phyloP scores from a whole-genome alignment of 1,140 invertebrate species.

The Eriocheir sinensis region DNA sequence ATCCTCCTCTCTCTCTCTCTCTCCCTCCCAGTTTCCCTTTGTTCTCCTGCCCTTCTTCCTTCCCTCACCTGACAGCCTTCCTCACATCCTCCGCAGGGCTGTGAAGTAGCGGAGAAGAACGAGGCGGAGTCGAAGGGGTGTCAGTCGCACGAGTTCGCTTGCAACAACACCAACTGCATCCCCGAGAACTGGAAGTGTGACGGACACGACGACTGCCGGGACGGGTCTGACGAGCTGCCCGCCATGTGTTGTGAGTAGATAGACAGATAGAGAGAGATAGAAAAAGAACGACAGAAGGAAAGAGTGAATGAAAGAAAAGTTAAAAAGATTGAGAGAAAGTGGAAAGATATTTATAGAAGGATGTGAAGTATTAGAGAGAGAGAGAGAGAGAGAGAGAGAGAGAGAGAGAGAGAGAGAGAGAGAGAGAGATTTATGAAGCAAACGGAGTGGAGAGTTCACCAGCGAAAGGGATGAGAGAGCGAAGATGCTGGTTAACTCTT shows the following conservation, averaged over 20 bases:
- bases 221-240: conserved; percentile 90
- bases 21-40: background rate
- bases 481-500: too few species aligned
- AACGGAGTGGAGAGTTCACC: too few species aligned
- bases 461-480: too few species aligned
- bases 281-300: too few species aligned
- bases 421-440: too few species aligned
- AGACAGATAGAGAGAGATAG: too few species aligned
- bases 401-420: too few species aligned
- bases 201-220: conserved; percentile 91
- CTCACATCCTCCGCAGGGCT: background rate
- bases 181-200: conserved; percentile 90
- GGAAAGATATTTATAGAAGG: too few species aligned
- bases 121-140: conserved; percentile 75
- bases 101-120: conserved; percentile 81
- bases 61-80: background rate
- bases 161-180: conserved; percentile 84
- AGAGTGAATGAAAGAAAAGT: too few species aligned
- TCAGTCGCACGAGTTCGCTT: conserved; percentile 66
- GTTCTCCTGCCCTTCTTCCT: background rate
- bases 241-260: conserved; percentile 81
- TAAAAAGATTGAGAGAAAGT: too few species aligned
- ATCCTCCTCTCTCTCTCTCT: background rate
- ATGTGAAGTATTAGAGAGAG: too few species aligned
- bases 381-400: too few species aligned